Evolutionary conservation across 2,113 vertebrate genomes (phyloP).

Genomic region (Artemisiospiza belli): DNA sequence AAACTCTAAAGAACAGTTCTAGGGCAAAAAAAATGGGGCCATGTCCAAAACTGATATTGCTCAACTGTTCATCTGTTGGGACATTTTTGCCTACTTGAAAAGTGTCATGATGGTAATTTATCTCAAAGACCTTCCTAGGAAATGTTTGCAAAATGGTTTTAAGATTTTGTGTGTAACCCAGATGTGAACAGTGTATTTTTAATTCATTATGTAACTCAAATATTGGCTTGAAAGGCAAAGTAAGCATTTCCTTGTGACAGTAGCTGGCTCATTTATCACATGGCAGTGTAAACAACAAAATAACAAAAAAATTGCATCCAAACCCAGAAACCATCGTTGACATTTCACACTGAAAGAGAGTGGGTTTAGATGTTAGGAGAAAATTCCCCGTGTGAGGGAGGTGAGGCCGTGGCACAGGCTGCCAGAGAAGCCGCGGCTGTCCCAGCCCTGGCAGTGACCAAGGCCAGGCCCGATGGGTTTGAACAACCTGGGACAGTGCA

Average conservation of each 20-base stretch:
- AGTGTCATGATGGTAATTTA: background rate
- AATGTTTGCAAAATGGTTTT: background rate
- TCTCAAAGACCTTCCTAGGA: background rate
- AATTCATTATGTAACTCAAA: background rate
- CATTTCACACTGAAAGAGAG: background rate
- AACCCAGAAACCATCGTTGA: too few relatives aligned
- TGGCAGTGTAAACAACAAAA: background rate
- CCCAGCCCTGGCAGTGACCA: background rate
- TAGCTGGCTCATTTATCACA: background rate
- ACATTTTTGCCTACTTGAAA: background rate
- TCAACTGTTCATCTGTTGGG: background rate
- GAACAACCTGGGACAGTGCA: rapidly evolving
- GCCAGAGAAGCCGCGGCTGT: background rate
- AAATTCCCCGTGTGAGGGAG: background rate
- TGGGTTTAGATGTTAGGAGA: background rate
- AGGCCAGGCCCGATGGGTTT: background rate
- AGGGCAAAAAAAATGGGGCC: rapidly evolving
- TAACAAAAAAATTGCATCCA: rapidly evolving
- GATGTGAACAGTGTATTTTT: background rate
- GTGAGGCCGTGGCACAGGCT: background rate
- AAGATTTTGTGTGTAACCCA: background rate
- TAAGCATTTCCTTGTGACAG: background rate
- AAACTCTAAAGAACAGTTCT: background rate
- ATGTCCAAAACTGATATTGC: background rate
- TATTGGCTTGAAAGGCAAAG: background rate